Evolutionary conservation across 2,888 invertebrate species (phyloP).

Genomic region (Spodoptera littoralis): DNA sequence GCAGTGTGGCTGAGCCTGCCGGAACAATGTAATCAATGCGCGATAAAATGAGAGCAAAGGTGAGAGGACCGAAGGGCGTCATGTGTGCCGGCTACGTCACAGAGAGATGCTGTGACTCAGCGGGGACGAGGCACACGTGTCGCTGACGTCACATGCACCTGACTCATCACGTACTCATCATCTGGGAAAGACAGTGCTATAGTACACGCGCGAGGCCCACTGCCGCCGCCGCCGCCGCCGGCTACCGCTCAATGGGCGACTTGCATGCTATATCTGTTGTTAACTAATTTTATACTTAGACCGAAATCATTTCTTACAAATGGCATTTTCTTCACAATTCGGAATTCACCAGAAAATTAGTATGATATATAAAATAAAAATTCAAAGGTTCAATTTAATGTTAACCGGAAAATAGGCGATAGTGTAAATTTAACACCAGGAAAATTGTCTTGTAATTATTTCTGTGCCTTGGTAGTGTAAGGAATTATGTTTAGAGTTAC

Average conservation of each 20-base stretch:
- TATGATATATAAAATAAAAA: too few relatives aligned
- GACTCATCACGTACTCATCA: conserved; percentile 75
- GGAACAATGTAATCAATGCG: conserved; percentile 63
- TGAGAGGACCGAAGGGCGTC: conserved; percentile 70
- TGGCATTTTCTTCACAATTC: too few relatives aligned
- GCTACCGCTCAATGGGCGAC: conserved; percentile 28
- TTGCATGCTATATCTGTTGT: conserved; percentile 29
- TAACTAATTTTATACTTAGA: conserved; percentile 16
- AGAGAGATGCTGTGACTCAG: conserved; percentile 77
- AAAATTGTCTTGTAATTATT: conserved; percentile 4
- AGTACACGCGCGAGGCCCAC: conserved; percentile 36
- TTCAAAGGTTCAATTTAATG: conserved; percentile 2
- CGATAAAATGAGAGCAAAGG: conserved; percentile 70
- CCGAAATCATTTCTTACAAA: conserved; percentile 3
- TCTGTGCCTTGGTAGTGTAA: neutral
- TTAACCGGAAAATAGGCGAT: conserved; percentile 5
- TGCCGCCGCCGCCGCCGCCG: conserved; percentile 20
- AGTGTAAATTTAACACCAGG: neutral
- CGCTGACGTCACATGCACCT: conserved; percentile 80
- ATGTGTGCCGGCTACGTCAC: conserved; percentile 71
- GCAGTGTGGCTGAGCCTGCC: conserved; percentile 44
- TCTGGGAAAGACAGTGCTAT: conserved; percentile 62
- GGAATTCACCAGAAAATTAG: too few relatives aligned
- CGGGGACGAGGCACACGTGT: conserved; percentile 74
- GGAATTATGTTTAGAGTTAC: neutral